Base-by-base conservation (phyloP, 2,113 vertebrate species). In the Ammodramus savannarum region DNA sequence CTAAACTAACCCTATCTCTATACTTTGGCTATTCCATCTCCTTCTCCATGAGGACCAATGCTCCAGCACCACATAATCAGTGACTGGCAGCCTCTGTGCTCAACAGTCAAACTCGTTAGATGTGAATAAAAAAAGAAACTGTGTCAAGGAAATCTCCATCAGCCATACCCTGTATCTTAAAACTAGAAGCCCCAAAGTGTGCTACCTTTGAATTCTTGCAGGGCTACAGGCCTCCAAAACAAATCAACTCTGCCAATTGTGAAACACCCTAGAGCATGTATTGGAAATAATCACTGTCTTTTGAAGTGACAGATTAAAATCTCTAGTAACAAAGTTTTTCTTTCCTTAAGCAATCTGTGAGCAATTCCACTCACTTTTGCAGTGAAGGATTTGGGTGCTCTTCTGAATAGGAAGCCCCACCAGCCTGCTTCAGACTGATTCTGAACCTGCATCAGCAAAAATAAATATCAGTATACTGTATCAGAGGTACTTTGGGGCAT, bases 261-360 rank as follows among this genome's bases (percentile, higher is more conserved):
- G 81, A 93, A 93, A 95, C 34, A 78, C 44, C 36, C 38, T 59
- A 11, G 72, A 79, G 61, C 57, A 76, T 44, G 36, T 52, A 59
- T 31, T 85, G 73, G 59, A 94, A 95, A 87, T 29, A 54, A 80
- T 80, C 78, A 48, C 79, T 59, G 21, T 59, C 48, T 92, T 92
- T 93, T 79, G 65, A 91, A 96, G 46, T 57, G 78, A 73, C 74
- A 83, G 81, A 90, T 85, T 66, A 85, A 87, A 94, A 93, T 77
- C 51, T 66, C 71, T 55, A 58, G 54, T 67, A 90, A 88, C 23
- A 83, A 87, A 93, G n/a, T 51, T 88, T 39, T 87, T 36, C 41
- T 79, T 90, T 94, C 67, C 71, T 69, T 79, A 67, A 85, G 71
- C 66, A 46, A 75, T 62, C 49, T 1, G 0, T 74, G 52, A 87